Percentiles rank a stretch among this genome's conserved stretches.
Evolutionary conservation across 2,888 invertebrate genomes (phyloP).

Genomic region (Norana najaformis): DNA sequence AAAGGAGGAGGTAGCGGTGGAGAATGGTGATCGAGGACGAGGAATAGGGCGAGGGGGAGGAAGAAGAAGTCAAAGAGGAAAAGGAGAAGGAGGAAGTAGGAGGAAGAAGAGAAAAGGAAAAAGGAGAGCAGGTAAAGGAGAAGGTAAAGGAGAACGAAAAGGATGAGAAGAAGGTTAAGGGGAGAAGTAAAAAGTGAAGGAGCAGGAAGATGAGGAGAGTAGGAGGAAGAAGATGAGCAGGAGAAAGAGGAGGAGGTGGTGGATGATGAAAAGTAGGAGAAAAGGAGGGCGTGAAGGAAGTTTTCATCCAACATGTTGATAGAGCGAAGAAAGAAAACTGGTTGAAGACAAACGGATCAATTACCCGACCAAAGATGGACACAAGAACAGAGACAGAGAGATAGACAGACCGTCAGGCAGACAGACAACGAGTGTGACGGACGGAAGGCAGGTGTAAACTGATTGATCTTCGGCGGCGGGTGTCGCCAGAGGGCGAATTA

Average conservation of each 20-base stretch:
- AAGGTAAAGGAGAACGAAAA: too few relatives aligned
- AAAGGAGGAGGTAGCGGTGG: not conserved
- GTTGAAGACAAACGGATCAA: not conserved
- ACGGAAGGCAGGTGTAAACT: constrained; percentile 15
- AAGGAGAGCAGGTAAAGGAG: not conserved
- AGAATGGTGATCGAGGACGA: not conserved
- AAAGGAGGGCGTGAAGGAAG: not conserved
- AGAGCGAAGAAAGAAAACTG: not conserved
- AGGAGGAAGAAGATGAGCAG: not conserved
- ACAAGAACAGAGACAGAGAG: not conserved
- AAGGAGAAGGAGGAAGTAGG: not conserved
- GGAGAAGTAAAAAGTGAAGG: not conserved
- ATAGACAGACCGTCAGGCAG: constrained; percentile 10
- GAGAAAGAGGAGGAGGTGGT: not conserved
- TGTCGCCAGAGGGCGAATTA: constrained; percentile 3
- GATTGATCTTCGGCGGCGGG: not conserved
- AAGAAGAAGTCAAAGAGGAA: too few relatives aligned
- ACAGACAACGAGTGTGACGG: constrained; percentile 17
- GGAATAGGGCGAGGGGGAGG: not conserved
- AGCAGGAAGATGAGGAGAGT: not conserved
- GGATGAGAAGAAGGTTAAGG: too few relatives aligned
- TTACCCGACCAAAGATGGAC: not conserved
- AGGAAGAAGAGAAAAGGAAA: not conserved
- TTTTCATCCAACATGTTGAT: not conserved
- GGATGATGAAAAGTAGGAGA: not conserved